Base-by-base conservation (phyloP, 2,113 vertebrate genomes). In the Bubalus kerabau region DNA sequence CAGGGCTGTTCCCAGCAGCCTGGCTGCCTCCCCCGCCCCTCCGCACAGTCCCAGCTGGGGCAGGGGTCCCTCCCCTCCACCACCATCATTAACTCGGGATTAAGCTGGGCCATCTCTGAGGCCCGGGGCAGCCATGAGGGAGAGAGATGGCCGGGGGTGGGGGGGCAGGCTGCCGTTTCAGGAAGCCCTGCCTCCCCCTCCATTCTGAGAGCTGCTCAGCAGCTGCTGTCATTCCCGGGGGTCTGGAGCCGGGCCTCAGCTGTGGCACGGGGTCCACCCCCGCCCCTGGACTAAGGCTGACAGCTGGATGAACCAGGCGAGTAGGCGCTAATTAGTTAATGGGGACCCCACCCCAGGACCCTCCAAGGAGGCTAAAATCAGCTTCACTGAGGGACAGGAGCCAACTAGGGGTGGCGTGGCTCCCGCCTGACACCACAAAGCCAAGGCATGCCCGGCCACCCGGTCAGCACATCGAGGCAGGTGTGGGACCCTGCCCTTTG, bases 31-130 rank as follows among this genome's bases (percentile, higher is more conserved):
- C 54, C 32, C 12, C 1, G 5, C 30, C n/a, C 23, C 10, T 67
- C 86, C 59, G 21, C 0, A 80, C n/a, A 60, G 90, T 80, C 96
- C 95, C 96, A 97, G 94, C 97, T 97, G 97, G 62, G 88, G 67
- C 96, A 48, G 48, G n/a, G 84, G 59, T 85, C 64, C 59, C 80
- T 57, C 14, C 60, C 48, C 46, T 81, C 82, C 46, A 62, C 87
- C 40, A 60, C 82, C 80, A 64, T 98, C 98, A 98, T 98, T 98
- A 98, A 97, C 50, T 95, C 57, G 9, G 97, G 98, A 98, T 98
- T 98, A 98, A 91, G 81, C 85, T 26, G 57, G 1, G 7, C 46
- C 2, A 3, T 71, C 97, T 91, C 96, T 0, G 1, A 91, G 74
- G 96, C 97, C 95, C 10, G 50, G 43, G 97, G 97, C 40, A 0